Conservation (phyloP, 2,888 invertebrate genomes). For the Meteorus cinctellus region DNA sequence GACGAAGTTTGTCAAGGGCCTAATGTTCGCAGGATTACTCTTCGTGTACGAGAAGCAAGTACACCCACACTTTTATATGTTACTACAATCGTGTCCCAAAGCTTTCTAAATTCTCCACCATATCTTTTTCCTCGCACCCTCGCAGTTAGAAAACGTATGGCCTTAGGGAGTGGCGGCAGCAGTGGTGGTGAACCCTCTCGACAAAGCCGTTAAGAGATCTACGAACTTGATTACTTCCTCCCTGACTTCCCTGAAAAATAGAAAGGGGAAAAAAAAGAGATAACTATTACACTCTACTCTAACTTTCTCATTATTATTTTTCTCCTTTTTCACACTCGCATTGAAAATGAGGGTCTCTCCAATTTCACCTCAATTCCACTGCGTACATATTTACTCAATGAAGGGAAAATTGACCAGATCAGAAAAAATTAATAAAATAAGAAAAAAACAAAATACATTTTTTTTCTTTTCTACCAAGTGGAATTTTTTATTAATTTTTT, state of each 20-base stretch:
- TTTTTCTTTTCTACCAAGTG: not conserved
- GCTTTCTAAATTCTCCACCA: slow-evolving; percentile 47
- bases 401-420: not conserved
- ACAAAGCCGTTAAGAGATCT: slow-evolving; percentile 51
- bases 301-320: slow-evolving; percentile 27
- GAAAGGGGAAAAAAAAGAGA: slow-evolving; percentile 10
- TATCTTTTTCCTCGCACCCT: slow-evolving; percentile 49
- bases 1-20: slow-evolving; percentile 26
- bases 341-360: not conserved
- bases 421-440: not conserved
- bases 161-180: slow-evolving; percentile 45
- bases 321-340: slow-evolving; percentile 16
- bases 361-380: slow-evolving; percentile 10
- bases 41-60: slow-evolving; percentile 36
- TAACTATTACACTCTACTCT: slow-evolving; percentile 19
- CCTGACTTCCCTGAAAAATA: slow-evolving; percentile 24
- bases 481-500: not conserved
- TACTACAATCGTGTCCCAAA: not conserved
- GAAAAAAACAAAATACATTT: not conserved
- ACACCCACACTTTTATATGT: slow-evolving; percentile 17
- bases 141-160: slow-evolving; percentile 46
- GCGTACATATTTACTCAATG: not conserved
- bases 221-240: slow-evolving; percentile 54
- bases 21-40: slow-evolving; percentile 35
- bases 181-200: slow-evolving; percentile 8